These are phyloP conservation scores for Centropristis striata DNA, from an alignment of 2,113 vertebrate genomes.

Conservation along the genomic window DNA sequence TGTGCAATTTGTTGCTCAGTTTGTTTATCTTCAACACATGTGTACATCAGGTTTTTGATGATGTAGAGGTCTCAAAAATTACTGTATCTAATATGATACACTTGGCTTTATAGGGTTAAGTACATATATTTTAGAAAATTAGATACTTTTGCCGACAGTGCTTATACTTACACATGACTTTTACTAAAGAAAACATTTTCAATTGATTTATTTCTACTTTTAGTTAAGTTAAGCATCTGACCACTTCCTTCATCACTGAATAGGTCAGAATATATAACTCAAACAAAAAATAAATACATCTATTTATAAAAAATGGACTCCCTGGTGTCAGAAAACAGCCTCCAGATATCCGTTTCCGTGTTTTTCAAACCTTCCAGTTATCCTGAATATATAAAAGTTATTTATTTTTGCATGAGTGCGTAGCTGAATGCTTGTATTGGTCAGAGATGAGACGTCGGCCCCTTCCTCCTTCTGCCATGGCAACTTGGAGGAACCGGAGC, in stretches of 20 bases:
- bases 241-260: background rate
- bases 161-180: too few species aligned
- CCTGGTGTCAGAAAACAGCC: background rate
- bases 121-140: too few species aligned
- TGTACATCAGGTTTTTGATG: too few species aligned
- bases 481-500: constrained; percentile 44
- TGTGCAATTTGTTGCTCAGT: too few species aligned
- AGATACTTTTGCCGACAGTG: too few species aligned
- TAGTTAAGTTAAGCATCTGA: background rate
- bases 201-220: background rate
- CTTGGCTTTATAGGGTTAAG: too few species aligned
- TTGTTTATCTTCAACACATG: too few species aligned
- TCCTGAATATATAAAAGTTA: background rate
- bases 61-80: too few species aligned
- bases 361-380: background rate
- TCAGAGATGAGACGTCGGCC: constrained; percentile 45
- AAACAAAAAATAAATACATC: background rate
- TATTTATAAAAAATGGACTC: background rate
- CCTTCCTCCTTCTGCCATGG: constrained; percentile 52
- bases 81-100: too few species aligned
- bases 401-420: constrained; percentile 11
- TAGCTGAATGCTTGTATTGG: constrained; percentile 11
- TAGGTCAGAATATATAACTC: background rate
- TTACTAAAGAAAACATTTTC: too few species aligned
- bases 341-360: constrained; percentile 12